These are phyloP conservation scores for Agonopterix subpropinquella DNA, from an alignment of 2,888 invertebrate genomes.

Conservation along the genomic window DNA sequence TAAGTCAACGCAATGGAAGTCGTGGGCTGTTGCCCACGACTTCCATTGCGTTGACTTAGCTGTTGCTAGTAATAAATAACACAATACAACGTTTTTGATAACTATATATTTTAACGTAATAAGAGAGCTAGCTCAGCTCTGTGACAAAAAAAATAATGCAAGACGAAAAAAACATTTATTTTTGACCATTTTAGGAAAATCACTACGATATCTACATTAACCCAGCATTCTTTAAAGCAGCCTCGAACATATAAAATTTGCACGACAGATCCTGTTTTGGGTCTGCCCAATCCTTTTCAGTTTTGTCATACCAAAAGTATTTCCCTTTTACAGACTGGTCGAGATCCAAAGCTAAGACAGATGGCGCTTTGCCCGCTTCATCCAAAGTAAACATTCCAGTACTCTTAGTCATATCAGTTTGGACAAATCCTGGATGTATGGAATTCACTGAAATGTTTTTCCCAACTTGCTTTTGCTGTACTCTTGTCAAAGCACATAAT, in stretches of 20 bases:
- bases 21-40: no score
- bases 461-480: constrained; percentile 20
- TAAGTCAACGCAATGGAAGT: no score
- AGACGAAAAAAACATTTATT: no score
- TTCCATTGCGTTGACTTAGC: no score
- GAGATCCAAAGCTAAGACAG: constrained; percentile 21
- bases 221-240: neutral
- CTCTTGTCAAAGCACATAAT: constrained; percentile 19
- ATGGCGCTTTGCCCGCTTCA: constrained; percentile 18
- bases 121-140: no score
- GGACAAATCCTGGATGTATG: constrained; percentile 26
- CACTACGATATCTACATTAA: no score
- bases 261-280: constrained; percentile 1
- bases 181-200: no score
- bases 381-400: constrained; percentile 14
- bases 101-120: no score
- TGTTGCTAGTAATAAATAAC: no score
- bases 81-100: no score
- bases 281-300: constrained; percentile 21
- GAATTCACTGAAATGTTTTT: constrained; percentile 24
- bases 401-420: constrained; percentile 23
- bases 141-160: no score
- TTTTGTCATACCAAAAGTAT: constrained; percentile 24
- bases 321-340: constrained; percentile 24
- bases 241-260: neutral